These are phyloP conservation scores for Chunga burmeisteri DNA, from an alignment of 2,113 vertebrate species.

Conservation along the genomic window DNA sequence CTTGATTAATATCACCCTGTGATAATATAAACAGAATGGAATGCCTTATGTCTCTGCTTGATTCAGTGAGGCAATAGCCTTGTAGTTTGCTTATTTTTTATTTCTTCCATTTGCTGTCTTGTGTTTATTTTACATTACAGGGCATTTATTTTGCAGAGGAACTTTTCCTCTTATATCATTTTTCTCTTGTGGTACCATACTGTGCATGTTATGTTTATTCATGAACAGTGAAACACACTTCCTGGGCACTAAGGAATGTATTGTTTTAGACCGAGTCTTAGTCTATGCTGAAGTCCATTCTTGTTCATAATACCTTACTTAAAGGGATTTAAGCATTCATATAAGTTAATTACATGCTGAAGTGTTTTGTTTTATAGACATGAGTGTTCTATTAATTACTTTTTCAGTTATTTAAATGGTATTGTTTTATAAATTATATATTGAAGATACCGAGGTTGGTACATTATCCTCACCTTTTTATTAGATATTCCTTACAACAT, in stretches of 20 bases:
- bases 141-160: slow-evolving; percentile 38
- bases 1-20: slow-evolving; percentile 5
- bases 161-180: slow-evolving; percentile 20
- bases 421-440: neutral
- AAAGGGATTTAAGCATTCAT: neutral
- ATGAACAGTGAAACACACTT: slow-evolving; percentile 30
- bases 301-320: neutral
- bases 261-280: neutral
- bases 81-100: slow-evolving; percentile 44
- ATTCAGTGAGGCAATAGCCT: neutral
- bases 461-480: neutral
- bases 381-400: neutral
- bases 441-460: neutral
- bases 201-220: slow-evolving; percentile 54
- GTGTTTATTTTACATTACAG: slow-evolving; percentile 54
- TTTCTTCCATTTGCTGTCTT: slow-evolving; percentile 28
- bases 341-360: neutral
- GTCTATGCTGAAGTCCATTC: neutral
- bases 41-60: neutral
- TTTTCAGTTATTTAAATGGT: neutral
- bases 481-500: neutral
- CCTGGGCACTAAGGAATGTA: neutral
- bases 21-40: slow-evolving; percentile 2
- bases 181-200: slow-evolving; percentile 23
- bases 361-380: neutral